Conservation (phyloP, 2,888 invertebrate species). For the Formica aserva region DNA sequence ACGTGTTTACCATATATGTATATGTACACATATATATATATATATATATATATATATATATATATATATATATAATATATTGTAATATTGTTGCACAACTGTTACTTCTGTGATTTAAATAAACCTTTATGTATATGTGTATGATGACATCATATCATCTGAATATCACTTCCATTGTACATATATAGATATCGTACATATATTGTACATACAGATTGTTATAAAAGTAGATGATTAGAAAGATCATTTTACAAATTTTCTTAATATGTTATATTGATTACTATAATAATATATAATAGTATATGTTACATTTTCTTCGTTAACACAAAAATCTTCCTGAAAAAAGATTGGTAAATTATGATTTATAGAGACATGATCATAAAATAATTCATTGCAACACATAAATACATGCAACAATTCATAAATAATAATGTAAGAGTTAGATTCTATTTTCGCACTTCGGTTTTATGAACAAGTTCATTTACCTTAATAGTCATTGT, state of each 20-base stretch:
- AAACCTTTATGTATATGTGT: slow-evolving; percentile 60
- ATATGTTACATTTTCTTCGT: neutral
- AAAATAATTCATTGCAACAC: slow-evolving; percentile 54
- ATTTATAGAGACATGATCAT: neutral
- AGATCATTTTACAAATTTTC: slow-evolving; percentile 35
- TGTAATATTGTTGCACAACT: slow-evolving; percentile 67
- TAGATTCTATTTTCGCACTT: slow-evolving; percentile 34
- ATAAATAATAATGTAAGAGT: slow-evolving; percentile 51
- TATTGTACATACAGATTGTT: slow-evolving; percentile 33
- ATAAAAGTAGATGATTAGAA: slow-evolving; percentile 46
- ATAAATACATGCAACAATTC: slow-evolving; percentile 39
- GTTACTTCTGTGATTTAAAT: slow-evolving; percentile 75
- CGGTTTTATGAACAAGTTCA: slow-evolving; percentile 46
- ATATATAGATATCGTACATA: slow-evolving; percentile 20
- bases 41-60: slow-evolving; percentile 42
- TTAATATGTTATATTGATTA: neutral
- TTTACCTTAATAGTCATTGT: slow-evolving; percentile 55
- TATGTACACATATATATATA: slow-evolving; percentile 42
- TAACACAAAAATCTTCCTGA: slow-evolving; percentile 18
- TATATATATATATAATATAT: slow-evolving; percentile 56
- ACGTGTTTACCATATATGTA: slow-evolving; percentile 23
- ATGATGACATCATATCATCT: slow-evolving; percentile 26
- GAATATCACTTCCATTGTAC: slow-evolving; percentile 9
- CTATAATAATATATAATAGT: slow-evolving; percentile 8
- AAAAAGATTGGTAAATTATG: neutral